These are phyloP conservation scores for Erynnis tages DNA, from an alignment of 2,888 invertebrate genomes.

Conservation along the genomic window DNA sequence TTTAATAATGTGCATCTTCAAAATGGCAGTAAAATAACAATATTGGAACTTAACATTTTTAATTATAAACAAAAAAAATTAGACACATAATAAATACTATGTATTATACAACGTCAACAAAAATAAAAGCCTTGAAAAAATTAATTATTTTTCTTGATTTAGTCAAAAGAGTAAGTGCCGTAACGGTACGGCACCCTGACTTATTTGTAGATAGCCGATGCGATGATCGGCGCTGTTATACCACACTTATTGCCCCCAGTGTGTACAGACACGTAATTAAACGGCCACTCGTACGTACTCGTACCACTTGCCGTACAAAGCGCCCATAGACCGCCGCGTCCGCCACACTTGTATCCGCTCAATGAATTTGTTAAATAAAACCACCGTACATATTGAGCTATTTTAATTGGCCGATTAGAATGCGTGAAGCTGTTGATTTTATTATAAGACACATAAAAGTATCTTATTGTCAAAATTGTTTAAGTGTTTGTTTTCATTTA, in stretches of 20 bases:
- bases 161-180: background rate
- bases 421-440: slow-evolving; percentile 4
- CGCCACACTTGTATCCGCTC: slow-evolving; percentile 10
- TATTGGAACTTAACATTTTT: no score
- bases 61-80: no score
- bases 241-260: slow-evolving; percentile 38
- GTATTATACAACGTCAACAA: no score
- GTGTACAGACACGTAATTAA: slow-evolving; percentile 49
- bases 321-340: slow-evolving; percentile 19
- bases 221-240: slow-evolving; percentile 38
- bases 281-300: slow-evolving; percentile 41
- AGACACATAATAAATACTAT: no score
- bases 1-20: no score
- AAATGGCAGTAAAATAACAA: no score
- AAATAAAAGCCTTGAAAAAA: no score
- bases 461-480: background rate
- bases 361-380: slow-evolving; percentile 15
- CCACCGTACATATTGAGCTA: slow-evolving; percentile 17
- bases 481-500: background rate
- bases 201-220: slow-evolving; percentile 9
- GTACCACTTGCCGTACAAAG: slow-evolving; percentile 13
- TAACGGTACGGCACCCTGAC: background rate
- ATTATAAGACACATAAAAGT: background rate
- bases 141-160: no score
- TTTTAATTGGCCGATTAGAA: slow-evolving; percentile 24